Base-by-base conservation (phyloP, 2,797 vertebrate genomes). In the Tapera naevia region DNA sequence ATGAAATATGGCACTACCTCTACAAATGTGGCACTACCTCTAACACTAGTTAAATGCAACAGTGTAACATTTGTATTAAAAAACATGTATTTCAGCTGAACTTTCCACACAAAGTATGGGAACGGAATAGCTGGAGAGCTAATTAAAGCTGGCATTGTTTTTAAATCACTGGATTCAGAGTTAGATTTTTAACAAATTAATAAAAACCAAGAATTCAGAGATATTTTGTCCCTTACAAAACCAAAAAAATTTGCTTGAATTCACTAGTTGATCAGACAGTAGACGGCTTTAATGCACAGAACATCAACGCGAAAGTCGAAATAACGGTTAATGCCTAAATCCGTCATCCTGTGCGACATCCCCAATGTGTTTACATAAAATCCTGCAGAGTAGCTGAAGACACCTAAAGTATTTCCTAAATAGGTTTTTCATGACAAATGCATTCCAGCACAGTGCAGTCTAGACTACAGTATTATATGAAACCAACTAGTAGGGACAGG, bases 391-490 rank as follows among this genome's bases (percentile, higher is more conserved):
- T 24, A 73, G 51, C 45, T 73, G 64, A 92, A 88, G 46, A 11
- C 33, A 89, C 37, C 54, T 60, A 13, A 85, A 91, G 33, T 53
- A 64, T 61, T 89, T 95, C 24, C 72, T 56, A 66, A 53, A 71
- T 21, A 13, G 8, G 6, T 33, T 89, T 69, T 83, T 69, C 66
- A 60, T 46, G 50, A 62, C 41, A 86, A 89, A 67, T 65, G 32
- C 39, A 74, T 65, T 88, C 48, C 60, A 90, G 56, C 11, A 72
- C 50, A 94, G 41, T 17, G 22, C 46, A 74, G 50, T n/a, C 53
- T 67, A 50, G 62, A 65, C 56, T 35, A 30, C 32, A 76, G 9
- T 37, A 57, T 57, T 73, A 54, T 2, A 39, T 10, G 12, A 91
- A 91, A 65, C 13, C 37, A 69, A 28, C n/a, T 14, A 69, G 25